Evolutionary conservation across 2,888 invertebrate genomes (phyloP), one percentile per base, ranked within the genome.

Genomic region (Danaus chrysippus): DNA sequence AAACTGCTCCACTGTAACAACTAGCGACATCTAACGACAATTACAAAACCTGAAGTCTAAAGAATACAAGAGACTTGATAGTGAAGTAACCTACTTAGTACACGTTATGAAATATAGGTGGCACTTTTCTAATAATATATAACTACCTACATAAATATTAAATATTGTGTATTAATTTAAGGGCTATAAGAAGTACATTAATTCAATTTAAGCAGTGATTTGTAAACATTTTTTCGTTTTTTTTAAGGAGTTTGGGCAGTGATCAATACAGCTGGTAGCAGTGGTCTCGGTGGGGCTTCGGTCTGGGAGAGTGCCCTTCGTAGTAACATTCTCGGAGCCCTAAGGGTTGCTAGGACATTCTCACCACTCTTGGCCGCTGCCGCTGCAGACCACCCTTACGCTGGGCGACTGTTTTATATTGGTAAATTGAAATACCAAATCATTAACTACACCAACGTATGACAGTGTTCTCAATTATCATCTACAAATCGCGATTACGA

Each of bases 181-280:
- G n/a, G n/a, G n/a, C n/a, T 23, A 23, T 34, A 34, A 34, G 23
- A 34, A 34, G 23, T 34, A 34, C 1, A 6, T 34, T 1, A 6
- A 34, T 34, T 34, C 23, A 34, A 34, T 34, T 6, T 1, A 2
- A 34, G 0, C 6, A 3, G 49, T 49, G 10, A 17, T 17, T 1
- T 49, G 15, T 19, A 42, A 3, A 19, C 15, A 17, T 34, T 10
- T 19, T 52, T 43, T 10, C 56, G 67, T 70, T 70, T 67, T 63
- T 71, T 85, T 84, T 2, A 81, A 95, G 95, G 95, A 66, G 92
- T 95, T 61, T 95, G 96, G 93, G 96, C 96, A 56, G 95, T 96
- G 34, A 93, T 96, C 67, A 96, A 96, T 84, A 96, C 96, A 42
- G 96, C 95, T 19, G 96, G 96, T 41, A 92, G 94, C 71, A 94